Base-by-base conservation (phyloP, 1,140 invertebrate species). In the Sitophilus oryzae region DNA sequence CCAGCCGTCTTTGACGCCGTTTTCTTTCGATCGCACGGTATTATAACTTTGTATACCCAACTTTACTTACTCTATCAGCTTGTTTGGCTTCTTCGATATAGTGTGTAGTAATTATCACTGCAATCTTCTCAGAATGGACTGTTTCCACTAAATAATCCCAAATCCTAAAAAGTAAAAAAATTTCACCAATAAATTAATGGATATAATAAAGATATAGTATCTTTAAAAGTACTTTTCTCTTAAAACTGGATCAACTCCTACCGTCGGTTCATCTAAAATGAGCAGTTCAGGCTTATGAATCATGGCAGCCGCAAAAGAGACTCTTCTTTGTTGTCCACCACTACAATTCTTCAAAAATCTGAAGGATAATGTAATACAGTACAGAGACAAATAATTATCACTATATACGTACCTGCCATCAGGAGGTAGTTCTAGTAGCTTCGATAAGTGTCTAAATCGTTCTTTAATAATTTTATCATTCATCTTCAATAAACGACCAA, bases 1-100 rank as follows among this genome's bases (percentile, higher is more conserved):
- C n/a, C n/a, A n/a, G n/a, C n/a, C n/a, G n/a, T n/a, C n/a, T n/a
- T n/a, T n/a, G n/a, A n/a, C n/a, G n/a, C n/a, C n/a, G n/a, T n/a
- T n/a, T n/a, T n/a, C n/a, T n/a, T n/a, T n/a, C n/a, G n/a, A n/a
- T n/a, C n/a, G n/a, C n/a, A n/a, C n/a, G n/a, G n/a, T n/a, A n/a
- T n/a, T n/a, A n/a, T n/a, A n/a, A n/a, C n/a, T n/a, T n/a, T n/a
- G n/a, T n/a, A 22, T 1, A 14, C 3, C 10, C 9, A 42, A n/a
- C 10, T 20, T 0, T 43, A 92, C 91, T 48, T 35, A 60, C 58
- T 75, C 77, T 83, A 71, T 92, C 76, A 9, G 90, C 88, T 68
- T 91, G 83, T 64, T 84, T 82, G 0, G 91, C 84, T 74, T 96
- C 93, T 67, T 96, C 92, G 38, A 96, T 93, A 65, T 96, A 96